Evolutionary conservation across 2,888 invertebrate genomes (phyloP), one percentile per base, ranked within the genome.

Genomic region (Drosophila mulleri): DNA sequence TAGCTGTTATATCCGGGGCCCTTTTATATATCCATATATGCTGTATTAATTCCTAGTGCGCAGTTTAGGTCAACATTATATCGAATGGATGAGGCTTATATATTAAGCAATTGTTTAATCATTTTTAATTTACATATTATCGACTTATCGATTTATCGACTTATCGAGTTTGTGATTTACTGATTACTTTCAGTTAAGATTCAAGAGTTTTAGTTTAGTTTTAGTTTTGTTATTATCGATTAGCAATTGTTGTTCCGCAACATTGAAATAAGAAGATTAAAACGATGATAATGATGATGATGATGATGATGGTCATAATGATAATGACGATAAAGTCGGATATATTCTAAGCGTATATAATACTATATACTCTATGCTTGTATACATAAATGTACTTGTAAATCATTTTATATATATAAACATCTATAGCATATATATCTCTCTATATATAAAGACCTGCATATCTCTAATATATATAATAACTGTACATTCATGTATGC

Each of bases 401-500:
- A 48, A 59, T n/a, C 39, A 35, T 57, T 47, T 44, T 54, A 57
- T 32, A 32, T 53, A 35, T 44, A 48, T 48, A n/a, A 29, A 48
- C 29, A 48, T 48, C 26, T 32, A 47, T n/a, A 47, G 9, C 9
- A 14, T 23, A 20, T 44, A 16, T 26, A 29, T 32, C 32, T 20
- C 5, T 7, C 23, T 47, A 48, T 48, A 48, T n/a, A 32, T 48
- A 50, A 32, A 18, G 32, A 58, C 35, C 35, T 47, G n/a, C 63
- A 66, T 63, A 61, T 70, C 63, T 52, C 26, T 57, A 45, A 45
- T 16, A 45, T 45, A 66, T 61, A 68, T 73, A 77, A 42, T n/a
- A 56, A 62, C 54, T 71, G 64, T 65, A 80, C 82, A 83, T 65
- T 67, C 67, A 84, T 82, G 60, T 72, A 76, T 80, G 78, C 78